Evolutionary conservation across 1,140 invertebrate species (phyloP), one percentile per base, ranked within the genome.

Genomic region (Hesperophylax magnus): DNA sequence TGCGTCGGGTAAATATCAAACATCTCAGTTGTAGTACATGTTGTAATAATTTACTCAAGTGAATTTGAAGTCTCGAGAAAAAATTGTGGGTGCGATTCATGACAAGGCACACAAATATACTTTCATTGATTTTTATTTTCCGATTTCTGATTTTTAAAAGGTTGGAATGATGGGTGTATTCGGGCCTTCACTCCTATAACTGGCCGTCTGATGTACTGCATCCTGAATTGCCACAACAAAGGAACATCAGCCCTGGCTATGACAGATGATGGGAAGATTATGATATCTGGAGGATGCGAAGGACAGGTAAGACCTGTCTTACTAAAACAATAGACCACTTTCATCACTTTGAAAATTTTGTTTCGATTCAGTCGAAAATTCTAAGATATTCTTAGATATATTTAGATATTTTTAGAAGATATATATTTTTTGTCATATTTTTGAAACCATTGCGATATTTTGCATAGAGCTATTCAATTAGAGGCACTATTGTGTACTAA

Each of bases 141-240:
- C 27, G 5, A 54, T 54, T 54, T 54, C n/a, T 54, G 14, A 54
- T n/a, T n/a, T 54, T 15, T 54, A 54, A 80, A 85, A 91, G 93
- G 91, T 1, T 98, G 97, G 97, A 95, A 96, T 87, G 97, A 98
- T 91, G 96, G 96, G 53, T 93, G 93, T 84, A 96, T 97, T 78
- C 91, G 97, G 79, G 93, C 95, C 5, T 97, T 97, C 86, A 96
- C 95, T 0, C 95, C 96, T 0, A 92, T 97, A 81, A 95, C 94
- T 3, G 96, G 96, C 0, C 90, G 92, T 47, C 87, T 96, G 1
- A 93, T 97, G 74, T 97, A 94, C 88, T 92, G 92, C 39, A 97
- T 98, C 82, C 89, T 93, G 61, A 94, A 97, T 88, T 95, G 96
- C 8, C 97, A 98, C 86, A 94, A 95, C 82, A 96, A 96, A 87